These are phyloP conservation scores for Diarsia mendica DNA, from an alignment of 2,888 invertebrate genomes.

Conservation along the genomic window DNA sequence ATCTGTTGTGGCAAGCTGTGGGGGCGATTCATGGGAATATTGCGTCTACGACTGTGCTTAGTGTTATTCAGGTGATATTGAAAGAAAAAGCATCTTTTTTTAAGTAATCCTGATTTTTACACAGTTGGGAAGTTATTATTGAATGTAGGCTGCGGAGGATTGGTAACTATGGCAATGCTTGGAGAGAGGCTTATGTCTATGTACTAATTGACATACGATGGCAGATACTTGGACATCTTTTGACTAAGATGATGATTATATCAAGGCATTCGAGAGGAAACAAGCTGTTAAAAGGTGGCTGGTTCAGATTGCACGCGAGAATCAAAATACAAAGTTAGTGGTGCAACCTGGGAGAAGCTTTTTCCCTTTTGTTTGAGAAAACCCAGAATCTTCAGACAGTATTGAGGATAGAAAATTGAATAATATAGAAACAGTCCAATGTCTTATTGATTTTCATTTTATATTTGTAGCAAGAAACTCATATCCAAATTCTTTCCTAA, in stretches of 20 bases:
- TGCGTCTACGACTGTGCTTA: slow-evolving; percentile 53
- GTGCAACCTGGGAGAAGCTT: neutral
- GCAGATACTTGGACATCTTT: too few relatives aligned
- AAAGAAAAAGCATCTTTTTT: neutral
- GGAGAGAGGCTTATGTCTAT: too few relatives aligned
- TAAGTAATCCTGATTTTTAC: neutral
- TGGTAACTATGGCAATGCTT: neutral
- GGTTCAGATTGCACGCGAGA: neutral
- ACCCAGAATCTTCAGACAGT: neutral
- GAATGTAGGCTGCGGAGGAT: neutral
- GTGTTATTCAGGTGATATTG: slow-evolving; percentile 42
- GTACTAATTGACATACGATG: neutral
- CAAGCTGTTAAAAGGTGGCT: neutral
- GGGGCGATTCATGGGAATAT: slow-evolving; percentile 82
- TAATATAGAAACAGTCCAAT: neutral
- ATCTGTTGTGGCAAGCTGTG: slow-evolving; percentile 80
- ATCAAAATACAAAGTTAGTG: neutral
- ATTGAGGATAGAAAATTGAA: neutral
- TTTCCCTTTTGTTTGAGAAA: neutral
- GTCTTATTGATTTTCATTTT: neutral
- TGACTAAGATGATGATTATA: neutral
- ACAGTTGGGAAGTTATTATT: neutral
- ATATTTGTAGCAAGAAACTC: neutral
- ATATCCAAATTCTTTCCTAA: neutral
- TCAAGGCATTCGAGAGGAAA: neutral